Base-by-base conservation (phyloP, 2,797 vertebrate species). In the Myiotriccus ornatus region DNA sequence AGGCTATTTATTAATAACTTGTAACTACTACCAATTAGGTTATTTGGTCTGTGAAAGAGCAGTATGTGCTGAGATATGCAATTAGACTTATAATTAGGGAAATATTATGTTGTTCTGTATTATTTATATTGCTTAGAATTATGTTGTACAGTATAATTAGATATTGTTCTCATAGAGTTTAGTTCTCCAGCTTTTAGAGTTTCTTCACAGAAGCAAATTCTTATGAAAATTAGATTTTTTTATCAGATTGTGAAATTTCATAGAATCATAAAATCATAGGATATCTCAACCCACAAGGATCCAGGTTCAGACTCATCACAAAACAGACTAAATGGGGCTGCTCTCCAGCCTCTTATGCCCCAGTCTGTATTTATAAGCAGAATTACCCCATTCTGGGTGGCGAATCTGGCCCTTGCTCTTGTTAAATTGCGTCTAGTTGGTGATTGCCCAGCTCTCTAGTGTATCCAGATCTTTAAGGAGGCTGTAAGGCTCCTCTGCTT, bases 281-380 rank as follows among this genome's bases (percentile, higher is more conserved):
- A 7, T 49, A 34, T 43, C 11, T 74, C 13, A 65, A 24, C 7
- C 3, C 7, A 43, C 43, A 53, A 30, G 5, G 12, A 53, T 34
- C 23, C 2, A 32, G 34, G 2, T 57, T 67, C 7, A 4, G 5
- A 10, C 30, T 64, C 27, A 19, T 60, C 1, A 1, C 25, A 64
- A 30, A 34, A n/a, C 25, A 17, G 57, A 7, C 10, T 35, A 34
- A 81, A 0, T 4, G 2, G 8, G 2, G 4, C 32, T 32, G 20
- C 15, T 56, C 4, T 71, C 7, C 19, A 68, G 14, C 15, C 9
- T 67, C 6, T 67, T 14, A 10, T 14, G 4, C 6, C 10, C 6
- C 7, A 41, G 0, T 22, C 14, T 41, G 6, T 34, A 37, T 12
- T 5, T 37, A 41, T 27, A 77, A 68, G 8, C 0, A n/a, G 24